A percentile compares a stretch with the other conserved stretches of the same genome.
Evolutionary conservation across 2,113 vertebrate species (phyloP).

Genomic region (Onychorhynchus coronatus): DNA sequence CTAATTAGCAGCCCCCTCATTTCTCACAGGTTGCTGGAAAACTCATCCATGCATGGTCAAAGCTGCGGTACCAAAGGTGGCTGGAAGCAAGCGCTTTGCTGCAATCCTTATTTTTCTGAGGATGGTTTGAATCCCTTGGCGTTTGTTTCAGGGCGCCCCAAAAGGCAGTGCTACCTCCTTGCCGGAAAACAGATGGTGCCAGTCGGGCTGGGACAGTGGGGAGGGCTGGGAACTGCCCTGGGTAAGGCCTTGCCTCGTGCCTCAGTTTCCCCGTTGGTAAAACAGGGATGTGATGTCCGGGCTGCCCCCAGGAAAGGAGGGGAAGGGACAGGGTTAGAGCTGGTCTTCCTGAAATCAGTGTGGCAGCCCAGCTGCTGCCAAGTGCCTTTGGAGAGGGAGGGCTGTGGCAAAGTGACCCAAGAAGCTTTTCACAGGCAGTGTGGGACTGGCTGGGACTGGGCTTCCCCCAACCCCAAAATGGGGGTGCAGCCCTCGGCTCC

Average conservation of each 20-base stretch:
- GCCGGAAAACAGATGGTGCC: not conserved
- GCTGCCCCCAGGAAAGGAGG: not conserved
- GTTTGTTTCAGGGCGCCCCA: not conserved
- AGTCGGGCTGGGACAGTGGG: not conserved
- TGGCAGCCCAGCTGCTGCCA: not conserved
- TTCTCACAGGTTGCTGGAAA: not conserved
- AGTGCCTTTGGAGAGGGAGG: not conserved
- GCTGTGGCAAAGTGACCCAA: not conserved
- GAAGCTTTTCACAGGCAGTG: rapidly evolving
- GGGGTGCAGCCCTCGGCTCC: rapidly evolving
- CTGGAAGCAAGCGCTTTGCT: not conserved
- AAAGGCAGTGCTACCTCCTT: not conserved
- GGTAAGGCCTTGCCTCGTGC: not conserved
- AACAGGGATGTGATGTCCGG: rapidly evolving
- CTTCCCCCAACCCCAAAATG: not conserved
- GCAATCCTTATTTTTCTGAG: not conserved
- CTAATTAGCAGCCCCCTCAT: not conserved
- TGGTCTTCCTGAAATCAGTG: not conserved
- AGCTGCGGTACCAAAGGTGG: not conserved
- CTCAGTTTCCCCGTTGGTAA: not conserved
- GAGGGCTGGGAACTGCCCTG: not conserved
- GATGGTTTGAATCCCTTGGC: not conserved
- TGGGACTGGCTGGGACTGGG: not conserved
- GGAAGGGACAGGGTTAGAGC: not conserved
- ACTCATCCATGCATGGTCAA: rapidly evolving